These are phyloP conservation scores for Cephonodes hylas DNA, from an alignment of 2,888 invertebrate species.

Conservation along the genomic window DNA sequence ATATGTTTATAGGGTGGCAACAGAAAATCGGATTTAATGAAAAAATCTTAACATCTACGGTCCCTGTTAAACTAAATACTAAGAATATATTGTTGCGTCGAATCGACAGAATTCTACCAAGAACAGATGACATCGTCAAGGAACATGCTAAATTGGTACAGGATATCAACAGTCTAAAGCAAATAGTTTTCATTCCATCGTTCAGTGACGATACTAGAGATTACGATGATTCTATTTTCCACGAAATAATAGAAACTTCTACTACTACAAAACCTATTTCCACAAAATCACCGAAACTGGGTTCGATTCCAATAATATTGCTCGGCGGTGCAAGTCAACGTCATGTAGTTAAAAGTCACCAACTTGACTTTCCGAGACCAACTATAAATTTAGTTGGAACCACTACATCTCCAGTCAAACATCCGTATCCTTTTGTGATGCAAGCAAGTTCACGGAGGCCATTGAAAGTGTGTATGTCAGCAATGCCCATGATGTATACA, in stretches of 20 bases:
- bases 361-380: slow-evolving; percentile 49
- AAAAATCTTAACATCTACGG: slow-evolving; percentile 16
- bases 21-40: slow-evolving; percentile 21
- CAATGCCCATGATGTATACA: slow-evolving; percentile 40
- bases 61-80: slow-evolving; percentile 14
- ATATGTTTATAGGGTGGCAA: slow-evolving; percentile 35
- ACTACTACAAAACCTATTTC: slow-evolving; percentile 25
- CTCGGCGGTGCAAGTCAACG: slow-evolving; percentile 62
- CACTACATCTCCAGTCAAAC: slow-evolving; percentile 58
- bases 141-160: slow-evolving; percentile 74
- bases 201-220: slow-evolving; percentile 56
- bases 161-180: slow-evolving; percentile 68
- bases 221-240: slow-evolving; percentile 69
- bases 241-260: slow-evolving; percentile 65
- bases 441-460: slow-evolving; percentile 49
- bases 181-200: slow-evolving; percentile 60
- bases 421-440: slow-evolving; percentile 69
- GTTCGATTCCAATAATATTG: slow-evolving; percentile 56
- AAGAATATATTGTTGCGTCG: slow-evolving; percentile 20
- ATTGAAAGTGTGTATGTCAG: slow-evolving; percentile 60
- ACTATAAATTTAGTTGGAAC: slow-evolving; percentile 64
- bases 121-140: slow-evolving; percentile 57
- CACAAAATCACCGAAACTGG: slow-evolving; percentile 40
- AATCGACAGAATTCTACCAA: slow-evolving; percentile 31
- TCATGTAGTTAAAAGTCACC: slow-evolving; percentile 51